These are phyloP conservation scores for Tyrannus savana DNA, from an alignment of 2,113 vertebrate species.

Conservation along the genomic window DNA sequence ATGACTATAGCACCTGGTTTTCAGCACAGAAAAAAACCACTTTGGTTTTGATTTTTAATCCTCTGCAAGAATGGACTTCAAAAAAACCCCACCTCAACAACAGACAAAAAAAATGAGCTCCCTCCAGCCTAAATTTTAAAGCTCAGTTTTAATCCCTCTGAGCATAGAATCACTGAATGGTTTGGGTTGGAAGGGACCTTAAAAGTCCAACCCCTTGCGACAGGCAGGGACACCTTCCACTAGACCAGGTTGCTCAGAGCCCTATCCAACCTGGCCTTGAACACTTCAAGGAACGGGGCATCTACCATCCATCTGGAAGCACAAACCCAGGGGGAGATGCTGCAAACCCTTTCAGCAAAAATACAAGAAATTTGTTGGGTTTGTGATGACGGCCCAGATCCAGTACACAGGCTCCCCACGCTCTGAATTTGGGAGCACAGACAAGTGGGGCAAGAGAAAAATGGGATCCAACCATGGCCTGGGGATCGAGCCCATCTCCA, in stretches of 20 bases:
- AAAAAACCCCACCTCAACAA: neutral
- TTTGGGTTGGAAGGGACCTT: neutral
- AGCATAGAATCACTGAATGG: neutral
- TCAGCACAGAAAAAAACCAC: neutral
- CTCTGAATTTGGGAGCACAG: neutral
- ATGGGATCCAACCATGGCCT: fast-evolving
- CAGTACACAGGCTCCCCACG: neutral
- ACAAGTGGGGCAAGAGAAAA: fast-evolving
- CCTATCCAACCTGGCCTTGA: neutral
- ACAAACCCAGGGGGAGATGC: neutral
- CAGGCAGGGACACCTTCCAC: neutral
- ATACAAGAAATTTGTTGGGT: fast-evolving
- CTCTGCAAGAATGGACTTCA: neutral
- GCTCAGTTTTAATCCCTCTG: neutral
- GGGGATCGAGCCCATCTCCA: neutral
- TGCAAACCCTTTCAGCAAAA: neutral
- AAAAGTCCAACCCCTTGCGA: neutral
- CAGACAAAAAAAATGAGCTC: neutral
- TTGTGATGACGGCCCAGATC: neutral
- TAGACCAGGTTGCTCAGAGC: neutral
- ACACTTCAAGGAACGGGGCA: neutral
- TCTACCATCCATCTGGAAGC: neutral
- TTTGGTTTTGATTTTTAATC: neutral
- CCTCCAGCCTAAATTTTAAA: neutral
- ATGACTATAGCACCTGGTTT: neutral